phyloP scores from a whole-genome alignment of 2,113 vertebrate genomes.

The Hystrix cristata region DNA sequence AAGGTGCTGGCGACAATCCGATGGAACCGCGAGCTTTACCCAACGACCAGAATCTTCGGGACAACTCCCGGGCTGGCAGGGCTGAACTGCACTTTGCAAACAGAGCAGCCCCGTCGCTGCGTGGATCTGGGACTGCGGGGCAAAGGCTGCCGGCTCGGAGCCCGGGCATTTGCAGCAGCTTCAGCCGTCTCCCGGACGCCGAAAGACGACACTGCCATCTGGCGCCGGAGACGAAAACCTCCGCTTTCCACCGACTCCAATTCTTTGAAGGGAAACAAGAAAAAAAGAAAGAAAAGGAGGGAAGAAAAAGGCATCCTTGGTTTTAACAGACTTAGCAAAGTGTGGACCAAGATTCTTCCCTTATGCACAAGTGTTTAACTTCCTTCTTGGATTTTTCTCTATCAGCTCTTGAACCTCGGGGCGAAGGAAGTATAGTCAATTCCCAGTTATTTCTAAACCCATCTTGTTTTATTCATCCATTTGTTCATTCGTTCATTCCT shows the following conservation, averaged over 20 bases:
- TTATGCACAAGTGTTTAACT: not conserved
- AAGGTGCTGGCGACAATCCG: not conserved
- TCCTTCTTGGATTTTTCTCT: not conserved
- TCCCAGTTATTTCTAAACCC: not conserved
- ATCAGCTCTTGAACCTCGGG: not conserved
- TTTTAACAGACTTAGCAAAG: constrained; percentile 12
- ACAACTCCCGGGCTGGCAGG: not conserved
- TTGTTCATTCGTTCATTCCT: not conserved
- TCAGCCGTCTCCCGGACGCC: not conserved
- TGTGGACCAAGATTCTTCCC: not conserved
- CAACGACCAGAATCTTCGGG: constrained; percentile 9
- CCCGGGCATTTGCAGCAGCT: not conserved
- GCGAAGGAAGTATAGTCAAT: not conserved
- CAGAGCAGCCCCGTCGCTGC: not conserved
- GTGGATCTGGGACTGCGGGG: not conserved
- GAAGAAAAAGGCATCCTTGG: not conserved
- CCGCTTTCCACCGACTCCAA: constrained; percentile 27
- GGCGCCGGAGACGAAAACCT: constrained; percentile 70
- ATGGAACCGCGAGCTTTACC: constrained; percentile 1
- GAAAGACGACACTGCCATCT: constrained; percentile 87
- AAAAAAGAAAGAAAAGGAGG: not conserved
- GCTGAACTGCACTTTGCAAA: not conserved
- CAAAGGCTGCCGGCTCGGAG: not conserved
- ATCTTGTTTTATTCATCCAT: not conserved
- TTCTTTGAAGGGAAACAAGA: not conserved